Conservation (phyloP, 2,113 vertebrate species). For the Daphoenositta chrysoptera region DNA sequence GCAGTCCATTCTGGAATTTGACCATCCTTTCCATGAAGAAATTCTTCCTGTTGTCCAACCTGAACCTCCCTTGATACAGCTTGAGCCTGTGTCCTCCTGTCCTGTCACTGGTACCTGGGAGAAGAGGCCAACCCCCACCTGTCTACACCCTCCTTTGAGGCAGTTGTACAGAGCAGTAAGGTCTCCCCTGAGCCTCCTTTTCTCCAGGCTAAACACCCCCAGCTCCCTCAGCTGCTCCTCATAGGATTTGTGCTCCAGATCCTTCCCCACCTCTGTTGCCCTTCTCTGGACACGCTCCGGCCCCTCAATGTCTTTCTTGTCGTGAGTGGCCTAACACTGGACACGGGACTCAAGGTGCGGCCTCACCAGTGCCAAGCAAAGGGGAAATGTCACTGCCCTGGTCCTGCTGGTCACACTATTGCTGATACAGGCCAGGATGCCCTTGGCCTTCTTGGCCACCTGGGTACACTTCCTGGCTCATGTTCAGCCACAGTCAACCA, state of each 20-base stretch:
- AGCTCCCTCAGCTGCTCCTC: background rate
- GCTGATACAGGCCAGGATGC: background rate
- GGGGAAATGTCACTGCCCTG: background rate
- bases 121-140: background rate
- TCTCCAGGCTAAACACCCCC: background rate
- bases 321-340: background rate
- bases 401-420: background rate
- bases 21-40: background rate
- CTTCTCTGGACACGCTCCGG: background rate
- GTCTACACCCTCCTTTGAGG: background rate
- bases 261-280: accelerated
- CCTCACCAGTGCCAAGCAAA: background rate
- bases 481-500: background rate
- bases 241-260: background rate
- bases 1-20: background rate
- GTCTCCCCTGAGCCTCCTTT: accelerated
- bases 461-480: background rate
- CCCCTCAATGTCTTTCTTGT: background rate
- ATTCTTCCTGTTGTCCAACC: background rate
- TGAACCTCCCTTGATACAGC: background rate
- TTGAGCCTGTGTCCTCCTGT: background rate
- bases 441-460: background rate
- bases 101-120: background rate
- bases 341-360: accelerated
- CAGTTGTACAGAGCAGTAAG: too few relatives aligned